Evolutionary conservation across 2,113 vertebrate species (phyloP).

Genomic region (Enhydra lutris): DNA sequence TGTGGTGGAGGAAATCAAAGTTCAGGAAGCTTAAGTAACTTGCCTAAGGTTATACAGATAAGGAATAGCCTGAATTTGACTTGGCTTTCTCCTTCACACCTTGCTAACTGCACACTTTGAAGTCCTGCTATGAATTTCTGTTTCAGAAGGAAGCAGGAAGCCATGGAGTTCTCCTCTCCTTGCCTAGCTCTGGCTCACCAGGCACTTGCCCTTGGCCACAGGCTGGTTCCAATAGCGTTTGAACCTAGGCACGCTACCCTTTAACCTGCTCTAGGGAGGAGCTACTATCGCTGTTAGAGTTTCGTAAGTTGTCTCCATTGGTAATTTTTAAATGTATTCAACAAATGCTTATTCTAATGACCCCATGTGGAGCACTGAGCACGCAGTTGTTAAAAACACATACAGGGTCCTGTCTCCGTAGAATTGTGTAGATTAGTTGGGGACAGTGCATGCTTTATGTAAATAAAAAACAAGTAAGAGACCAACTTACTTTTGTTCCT

Average conservation of each 20-base stretch:
- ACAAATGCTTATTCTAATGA: background rate
- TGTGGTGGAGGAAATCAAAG: background rate
- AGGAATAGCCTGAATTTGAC: background rate
- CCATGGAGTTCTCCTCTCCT: background rate
- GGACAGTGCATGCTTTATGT: background rate
- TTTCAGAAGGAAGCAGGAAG: conserved; percentile 25
- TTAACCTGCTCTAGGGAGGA: background rate
- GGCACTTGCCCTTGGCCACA: background rate
- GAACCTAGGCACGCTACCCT: background rate
- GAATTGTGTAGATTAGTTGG: background rate
- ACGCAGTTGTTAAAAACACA: background rate
- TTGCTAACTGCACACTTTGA: background rate
- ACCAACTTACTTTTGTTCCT: background rate
- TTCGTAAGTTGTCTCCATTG: background rate
- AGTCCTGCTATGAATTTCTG: background rate
- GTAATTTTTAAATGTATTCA: background rate
- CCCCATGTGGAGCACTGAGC: background rate
- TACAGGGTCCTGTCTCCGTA: background rate
- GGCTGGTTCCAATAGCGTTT: background rate
- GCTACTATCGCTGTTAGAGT: background rate
- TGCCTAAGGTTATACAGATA: background rate
- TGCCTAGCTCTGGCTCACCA: background rate
- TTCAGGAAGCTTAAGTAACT: background rate
- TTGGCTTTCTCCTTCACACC: background rate
- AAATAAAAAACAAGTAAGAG: background rate